phyloP scores from a whole-genome alignment of 2,888 invertebrate genomes.

The Meteorus cinctellus region DNA sequence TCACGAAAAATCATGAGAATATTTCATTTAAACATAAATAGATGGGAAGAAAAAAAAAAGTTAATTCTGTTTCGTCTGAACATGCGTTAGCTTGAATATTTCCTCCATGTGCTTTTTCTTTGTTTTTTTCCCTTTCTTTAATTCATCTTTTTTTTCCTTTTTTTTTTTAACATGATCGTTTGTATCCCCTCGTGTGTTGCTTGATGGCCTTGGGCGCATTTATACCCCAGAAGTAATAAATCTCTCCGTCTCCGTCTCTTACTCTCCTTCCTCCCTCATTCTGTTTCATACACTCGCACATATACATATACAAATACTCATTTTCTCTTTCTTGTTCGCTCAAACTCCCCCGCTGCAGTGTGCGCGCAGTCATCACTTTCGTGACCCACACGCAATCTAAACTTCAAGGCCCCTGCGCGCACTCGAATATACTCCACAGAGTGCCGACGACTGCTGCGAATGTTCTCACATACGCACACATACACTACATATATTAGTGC shows the following conservation, averaged over 20 bases:
- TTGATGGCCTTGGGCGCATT: conserved; percentile 44
- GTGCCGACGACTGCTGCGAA: conserved; percentile 36
- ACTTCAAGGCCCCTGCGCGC: conserved; percentile 55
- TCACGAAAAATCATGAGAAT: neutral
- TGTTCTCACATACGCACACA: conserved; percentile 25
- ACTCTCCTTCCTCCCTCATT: conserved; percentile 14
- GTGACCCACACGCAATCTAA: conserved; percentile 59
- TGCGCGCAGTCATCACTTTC: conserved; percentile 50
- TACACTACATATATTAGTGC: neutral
- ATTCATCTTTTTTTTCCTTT: conserved; percentile 14
- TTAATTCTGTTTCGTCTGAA: conserved; percentile 29
- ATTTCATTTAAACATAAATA: no score
- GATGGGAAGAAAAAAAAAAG: no score
- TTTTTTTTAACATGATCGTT: conserved; percentile 33
- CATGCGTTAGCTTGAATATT: conserved; percentile 29
- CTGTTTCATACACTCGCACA: neutral
- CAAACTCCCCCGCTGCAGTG: conserved; percentile 31
- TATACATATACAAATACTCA: conserved; percentile 21
- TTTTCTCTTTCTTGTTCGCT: neutral
- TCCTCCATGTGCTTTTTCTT: conserved; percentile 2
- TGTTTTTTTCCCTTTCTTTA: conserved; percentile 31
- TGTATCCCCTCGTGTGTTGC: conserved; percentile 28
- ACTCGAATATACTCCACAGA: conserved; percentile 29
- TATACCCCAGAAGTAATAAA: conserved; percentile 41
- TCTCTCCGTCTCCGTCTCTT: conserved; percentile 41